Conservation (phyloP, 1,140 invertebrate species). For the Cotesia vestalis region DNA sequence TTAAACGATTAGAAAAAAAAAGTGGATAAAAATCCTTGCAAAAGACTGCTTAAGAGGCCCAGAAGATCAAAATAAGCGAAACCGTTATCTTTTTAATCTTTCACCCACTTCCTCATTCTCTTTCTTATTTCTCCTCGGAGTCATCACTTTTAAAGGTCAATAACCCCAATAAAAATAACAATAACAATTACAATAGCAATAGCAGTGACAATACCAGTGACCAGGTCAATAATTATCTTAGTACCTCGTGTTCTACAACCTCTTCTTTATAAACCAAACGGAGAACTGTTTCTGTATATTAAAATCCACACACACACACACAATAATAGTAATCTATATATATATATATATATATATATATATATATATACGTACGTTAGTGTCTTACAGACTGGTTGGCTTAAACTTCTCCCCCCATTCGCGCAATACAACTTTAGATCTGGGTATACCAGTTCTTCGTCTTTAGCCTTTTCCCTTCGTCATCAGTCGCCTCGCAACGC, state of each 20-base stretch:
- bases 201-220: too few species aligned
- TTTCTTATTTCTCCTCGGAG: constrained; percentile 2
- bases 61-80: constrained; percentile 8
- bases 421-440: constrained; percentile 8
- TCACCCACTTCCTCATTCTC: constrained; percentile 14
- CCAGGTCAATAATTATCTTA: too few species aligned
- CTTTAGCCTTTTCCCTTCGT: constrained; percentile 17
- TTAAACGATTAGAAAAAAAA: too few species aligned
- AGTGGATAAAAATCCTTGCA: too few species aligned
- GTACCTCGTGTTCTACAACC: too few species aligned
- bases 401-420: constrained; percentile 19
- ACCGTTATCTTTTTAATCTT: constrained; percentile 24
- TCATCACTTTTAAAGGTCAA: constrained; percentile 11
- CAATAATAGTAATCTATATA: too few species aligned
- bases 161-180: constrained; percentile 11
- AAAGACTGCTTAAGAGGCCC: too few species aligned
- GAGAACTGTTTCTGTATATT: too few species aligned
- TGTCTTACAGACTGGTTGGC: constrained; percentile 20
- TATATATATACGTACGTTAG: background rate
- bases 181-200: background rate
- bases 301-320: too few species aligned
- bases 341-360: background rate
- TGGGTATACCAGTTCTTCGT: constrained; percentile 21
- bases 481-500: constrained; percentile 54
- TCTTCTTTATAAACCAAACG: too few species aligned